Evolutionary conservation across 2,113 vertebrate species (phyloP).

Genomic region (Hypanus sabinus): DNA sequence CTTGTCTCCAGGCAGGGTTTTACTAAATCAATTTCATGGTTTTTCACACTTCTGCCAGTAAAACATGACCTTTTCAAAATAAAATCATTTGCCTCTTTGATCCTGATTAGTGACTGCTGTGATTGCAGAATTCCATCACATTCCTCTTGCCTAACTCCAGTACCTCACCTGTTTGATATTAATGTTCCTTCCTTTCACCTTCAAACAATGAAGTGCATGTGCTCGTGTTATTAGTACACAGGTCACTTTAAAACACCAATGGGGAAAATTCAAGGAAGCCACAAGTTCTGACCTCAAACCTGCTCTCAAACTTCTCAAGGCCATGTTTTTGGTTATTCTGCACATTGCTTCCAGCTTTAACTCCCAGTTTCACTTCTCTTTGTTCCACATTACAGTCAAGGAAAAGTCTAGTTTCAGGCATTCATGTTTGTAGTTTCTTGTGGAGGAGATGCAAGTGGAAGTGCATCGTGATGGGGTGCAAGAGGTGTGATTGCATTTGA

Average conservation of each 20-base stretch:
- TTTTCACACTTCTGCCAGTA: slow-evolving; percentile 34
- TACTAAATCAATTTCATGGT: slow-evolving; percentile 34
- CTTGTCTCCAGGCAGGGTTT: not conserved
- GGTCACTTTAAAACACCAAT: not conserved
- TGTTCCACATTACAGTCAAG: no score
- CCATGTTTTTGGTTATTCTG: not conserved
- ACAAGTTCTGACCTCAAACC: not conserved
- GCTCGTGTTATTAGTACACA: slow-evolving; percentile 1
- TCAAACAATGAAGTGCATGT: slow-evolving; percentile 28
- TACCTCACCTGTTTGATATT: slow-evolving; percentile 36
- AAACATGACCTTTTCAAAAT: slow-evolving; percentile 37
- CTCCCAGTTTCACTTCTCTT: not conserved
- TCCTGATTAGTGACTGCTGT: slow-evolving; percentile 32
- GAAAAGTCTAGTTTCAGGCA: not conserved
- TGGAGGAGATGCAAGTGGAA: not conserved
- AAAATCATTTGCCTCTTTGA: slow-evolving; percentile 35
- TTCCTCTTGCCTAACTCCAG: slow-evolving; percentile 1
- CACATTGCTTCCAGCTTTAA: not conserved
- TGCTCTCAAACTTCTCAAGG: not conserved
- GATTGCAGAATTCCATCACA: slow-evolving; percentile 14
- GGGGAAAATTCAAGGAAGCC: not conserved
- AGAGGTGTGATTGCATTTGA: no score
- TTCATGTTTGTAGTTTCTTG: not conserved
- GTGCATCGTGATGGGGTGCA: not conserved
- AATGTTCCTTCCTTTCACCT: slow-evolving; percentile 24